These are phyloP conservation scores for Myxocyprinus asiaticus DNA, from an alignment of 2,113 vertebrate genomes.

Conservation along the genomic window DNA sequence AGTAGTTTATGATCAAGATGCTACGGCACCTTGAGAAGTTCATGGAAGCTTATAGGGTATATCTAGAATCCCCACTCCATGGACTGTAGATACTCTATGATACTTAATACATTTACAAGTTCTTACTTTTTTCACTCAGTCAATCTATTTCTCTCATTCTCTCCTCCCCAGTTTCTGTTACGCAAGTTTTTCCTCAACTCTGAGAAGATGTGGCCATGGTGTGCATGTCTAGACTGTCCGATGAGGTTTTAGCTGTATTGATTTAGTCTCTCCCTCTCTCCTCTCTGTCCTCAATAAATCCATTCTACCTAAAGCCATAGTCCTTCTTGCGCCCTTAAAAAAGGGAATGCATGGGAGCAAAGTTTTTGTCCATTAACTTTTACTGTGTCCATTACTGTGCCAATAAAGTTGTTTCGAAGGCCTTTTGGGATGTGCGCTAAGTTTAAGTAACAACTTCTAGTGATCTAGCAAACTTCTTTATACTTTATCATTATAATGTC, in stretches of 20 bases:
- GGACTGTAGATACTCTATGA: background rate
- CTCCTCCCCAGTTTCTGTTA: constrained; percentile 11
- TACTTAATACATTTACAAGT: too few relatives aligned
- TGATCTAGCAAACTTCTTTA: too few relatives aligned
- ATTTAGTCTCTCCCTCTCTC: constrained; percentile 38
- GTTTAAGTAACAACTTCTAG: too few relatives aligned
- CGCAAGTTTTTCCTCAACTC: background rate
- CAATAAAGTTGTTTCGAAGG: background rate
- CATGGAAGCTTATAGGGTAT: too few relatives aligned
- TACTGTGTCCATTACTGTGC: background rate
- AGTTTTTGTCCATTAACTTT: background rate
- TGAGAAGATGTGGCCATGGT: constrained; percentile 20
- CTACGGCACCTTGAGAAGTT: too few relatives aligned
- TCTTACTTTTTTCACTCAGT: background rate
- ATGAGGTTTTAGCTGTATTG: constrained; percentile 46
- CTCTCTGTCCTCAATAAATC: constrained; percentile 19
- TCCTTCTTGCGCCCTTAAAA: constrained; percentile 25
- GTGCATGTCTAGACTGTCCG: constrained; percentile 35
- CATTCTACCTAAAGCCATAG: constrained; percentile 41
- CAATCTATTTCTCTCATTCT: background rate
- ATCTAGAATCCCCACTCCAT: background rate
- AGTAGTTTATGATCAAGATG: too few relatives aligned
- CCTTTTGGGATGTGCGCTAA: too few relatives aligned
- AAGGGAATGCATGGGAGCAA: background rate
- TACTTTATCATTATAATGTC: too few relatives aligned